Base-by-base conservation (phyloP, 2,888 invertebrate genomes). In the Cataglyphis albicans region DNA sequence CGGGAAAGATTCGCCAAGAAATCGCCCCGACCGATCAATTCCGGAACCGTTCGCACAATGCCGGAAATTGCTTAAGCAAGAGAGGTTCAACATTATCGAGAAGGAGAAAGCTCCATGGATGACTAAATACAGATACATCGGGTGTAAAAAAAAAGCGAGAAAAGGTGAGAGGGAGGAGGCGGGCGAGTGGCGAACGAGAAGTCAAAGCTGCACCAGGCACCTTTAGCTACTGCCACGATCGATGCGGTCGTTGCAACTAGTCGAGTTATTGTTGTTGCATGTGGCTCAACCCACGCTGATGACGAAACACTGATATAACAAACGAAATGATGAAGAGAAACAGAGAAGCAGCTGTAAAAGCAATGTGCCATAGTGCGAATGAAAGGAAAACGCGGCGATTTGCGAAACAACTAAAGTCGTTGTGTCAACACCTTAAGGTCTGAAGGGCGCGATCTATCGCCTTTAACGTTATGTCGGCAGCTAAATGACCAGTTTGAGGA, bases 251-350 rank as follows among this genome's bases (percentile, higher is more conserved):
- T 80, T 72, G 84, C 83, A 85, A 86, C 84, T 84, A 90, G 89
- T 90, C 87, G 90, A 91, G 90, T 87, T 87, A 91, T 93, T 93
- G 92, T 93, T 87, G 88, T 48, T 83, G 88, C 83, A 92, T 92
- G 87, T 91, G 88, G 92, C 93, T 93, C 93, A 91, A 83, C 85
- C 85, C 84, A 84, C 84, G 86, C 84, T 88, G 91, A 84, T 86
- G 86, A 88, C 90, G 87, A 87, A 88, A 86, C 70, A 82, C 84
- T 82, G 85, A 86, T 64, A 72, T 78, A 80, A 76, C 44, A 44
- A 63, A 59, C 44, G 57, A 48, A 82, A 83, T 21, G 64, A 64
- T 68, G n/a, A 48, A 44, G 61, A 65, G 81, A 84, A 73, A 61
- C 32, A 44, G 65, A 25, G 57, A 65, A 44, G 35, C 35, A 44